Base-by-base conservation (phyloP, 2,113 vertebrate species). In the Oreocharis arfaki region DNA sequence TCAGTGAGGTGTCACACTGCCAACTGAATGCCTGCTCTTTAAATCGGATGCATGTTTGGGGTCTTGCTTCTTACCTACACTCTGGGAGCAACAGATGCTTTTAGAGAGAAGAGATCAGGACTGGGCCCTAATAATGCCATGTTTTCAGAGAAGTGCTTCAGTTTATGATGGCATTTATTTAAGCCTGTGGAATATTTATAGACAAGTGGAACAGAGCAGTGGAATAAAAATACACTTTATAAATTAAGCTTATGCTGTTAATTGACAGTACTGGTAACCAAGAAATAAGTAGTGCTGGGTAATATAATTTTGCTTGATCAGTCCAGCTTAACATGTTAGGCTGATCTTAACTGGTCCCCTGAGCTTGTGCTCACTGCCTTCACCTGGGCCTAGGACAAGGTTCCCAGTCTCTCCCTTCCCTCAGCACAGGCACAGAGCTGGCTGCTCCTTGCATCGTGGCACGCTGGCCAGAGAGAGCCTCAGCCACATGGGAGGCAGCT, bases 401-500 rank as follows among this genome's bases (percentile, higher is more conserved):
- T 16, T 77, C 46, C 20, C 63, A 49, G 44, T 8, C 30, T 15
- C 14, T 27, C 37, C 26, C 47, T 39, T 39, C 24, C 33, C 67
- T 30, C n/a, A n/a, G 56, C 4, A 11, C 37, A 28, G 26, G 41
- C 59, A 30, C 2, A 8, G 78, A n/a, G 85, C 60, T 42, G 4
- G 15, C 78, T 57, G 76, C 15, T 56, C 46, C 67, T 41, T 3
- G 3, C 47, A 55, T 70, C 9, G 1, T 3, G 24, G 57, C 46
- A 39, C 0, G 0, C 35, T 39, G 60, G 60, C 50, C 12, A 22
- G 56, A 41, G 47, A 15, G 20, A 74, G 63, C n/a, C 56, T 57
- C 0, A 0, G 50, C 42, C 5, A 3, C 47, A 39, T 0, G 0
- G 19, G 22, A 44, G 37, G 75, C 57, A 76, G 71, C 28, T 67